Percentiles rank a stretch among this genome's conserved stretches.
Conservation (phyloP, 2,113 vertebrate genomes). For the Sitta europaea region DNA sequence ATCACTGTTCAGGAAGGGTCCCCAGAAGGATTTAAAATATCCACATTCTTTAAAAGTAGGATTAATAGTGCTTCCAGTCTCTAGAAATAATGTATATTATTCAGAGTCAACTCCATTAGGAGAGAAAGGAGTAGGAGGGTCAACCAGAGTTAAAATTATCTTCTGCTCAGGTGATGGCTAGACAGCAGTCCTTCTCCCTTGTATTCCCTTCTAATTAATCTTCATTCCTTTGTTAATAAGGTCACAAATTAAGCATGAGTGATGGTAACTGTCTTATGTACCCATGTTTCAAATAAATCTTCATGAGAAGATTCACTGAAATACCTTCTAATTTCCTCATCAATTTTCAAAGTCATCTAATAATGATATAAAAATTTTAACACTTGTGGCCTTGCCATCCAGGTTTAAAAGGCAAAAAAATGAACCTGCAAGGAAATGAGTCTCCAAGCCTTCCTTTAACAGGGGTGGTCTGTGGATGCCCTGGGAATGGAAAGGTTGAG, state of each 20-base stretch:
- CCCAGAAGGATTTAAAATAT: background rate
- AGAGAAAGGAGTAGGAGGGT: background rate
- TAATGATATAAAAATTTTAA: background rate
- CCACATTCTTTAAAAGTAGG: background rate
- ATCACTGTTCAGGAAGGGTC: background rate
- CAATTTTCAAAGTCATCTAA: background rate
- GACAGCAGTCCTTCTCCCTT: background rate
- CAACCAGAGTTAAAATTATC: background rate
- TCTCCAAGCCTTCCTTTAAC: background rate
- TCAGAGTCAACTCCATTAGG: background rate
- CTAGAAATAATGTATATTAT: background rate
- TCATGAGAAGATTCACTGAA: background rate
- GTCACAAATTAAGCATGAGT: background rate
- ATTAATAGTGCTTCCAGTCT: background rate
- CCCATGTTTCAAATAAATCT: background rate
- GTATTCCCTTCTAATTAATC: background rate
- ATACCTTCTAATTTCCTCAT: background rate
- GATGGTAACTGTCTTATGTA: background rate
- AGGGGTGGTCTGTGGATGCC: background rate
- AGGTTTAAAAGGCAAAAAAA: background rate
- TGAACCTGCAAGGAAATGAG: background rate
- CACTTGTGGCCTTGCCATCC: background rate
- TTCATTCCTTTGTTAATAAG: background rate
- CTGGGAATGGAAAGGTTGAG: background rate
- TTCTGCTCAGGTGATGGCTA: background rate